Evolutionary conservation across 2,797 vertebrate genomes (phyloP).

Genomic region (Lacerta bilineata): DNA sequence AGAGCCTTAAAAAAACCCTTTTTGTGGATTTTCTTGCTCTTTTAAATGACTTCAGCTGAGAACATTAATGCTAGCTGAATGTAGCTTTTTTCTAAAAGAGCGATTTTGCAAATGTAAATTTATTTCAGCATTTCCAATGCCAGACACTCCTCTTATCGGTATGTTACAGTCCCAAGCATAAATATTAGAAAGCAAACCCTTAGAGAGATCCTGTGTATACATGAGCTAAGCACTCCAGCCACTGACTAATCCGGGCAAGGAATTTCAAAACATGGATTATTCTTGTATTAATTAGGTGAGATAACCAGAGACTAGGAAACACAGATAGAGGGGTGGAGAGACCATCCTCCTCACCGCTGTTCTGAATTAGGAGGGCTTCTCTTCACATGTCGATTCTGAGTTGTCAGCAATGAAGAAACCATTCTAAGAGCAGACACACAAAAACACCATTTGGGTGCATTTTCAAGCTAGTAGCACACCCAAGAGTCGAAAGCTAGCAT

Average conservation of each 20-base stretch:
- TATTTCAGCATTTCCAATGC: constrained; percentile 60
- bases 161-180: constrained; percentile 73
- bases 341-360: background rate
- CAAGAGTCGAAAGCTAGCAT: background rate
- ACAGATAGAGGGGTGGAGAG: background rate
- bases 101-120: constrained; percentile 71
- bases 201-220: constrained; percentile 66
- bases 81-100: constrained; percentile 37
- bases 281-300: constrained; percentile 57
- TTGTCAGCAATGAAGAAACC: background rate
- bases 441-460: background rate
- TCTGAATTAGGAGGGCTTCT: background rate
- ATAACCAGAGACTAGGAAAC: background rate
- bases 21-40: constrained; percentile 13
- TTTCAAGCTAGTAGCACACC: background rate
- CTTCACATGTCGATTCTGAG: background rate
- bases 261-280: constrained; percentile 66
- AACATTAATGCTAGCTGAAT: constrained; percentile 15
- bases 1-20: constrained; percentile 11
- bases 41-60: constrained; percentile 37
- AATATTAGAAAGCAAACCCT: constrained; percentile 72
- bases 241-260: constrained; percentile 69
- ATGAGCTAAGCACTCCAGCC: constrained; percentile 64
- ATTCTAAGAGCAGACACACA: background rate
- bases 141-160: constrained; percentile 71